Base-by-base conservation (phyloP, 2,888 invertebrate genomes). In the Nomada fabriciana region DNA sequence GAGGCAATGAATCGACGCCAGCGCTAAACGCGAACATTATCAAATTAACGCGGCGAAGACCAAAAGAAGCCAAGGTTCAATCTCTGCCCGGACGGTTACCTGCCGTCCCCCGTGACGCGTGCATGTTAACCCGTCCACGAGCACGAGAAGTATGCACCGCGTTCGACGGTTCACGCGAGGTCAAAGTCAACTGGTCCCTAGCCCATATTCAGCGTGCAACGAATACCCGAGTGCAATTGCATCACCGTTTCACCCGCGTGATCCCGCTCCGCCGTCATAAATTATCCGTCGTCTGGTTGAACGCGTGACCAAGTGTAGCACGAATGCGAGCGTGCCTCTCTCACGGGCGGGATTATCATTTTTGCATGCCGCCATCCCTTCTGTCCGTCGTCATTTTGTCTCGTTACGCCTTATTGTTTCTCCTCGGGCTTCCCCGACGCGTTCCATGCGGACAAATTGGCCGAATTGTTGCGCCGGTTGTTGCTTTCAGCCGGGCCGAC, bases 131-230 rank as follows among this genome's bases (percentile, higher is more conserved):
- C 69, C 43, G 53, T 59, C 59, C 75, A 67, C 53, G 61, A 47
- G 42, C 72, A 36, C 64, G 53, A 23, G 42, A 60, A 42, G 70
- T 63, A 53, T 74, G 72, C 75, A 75, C 47, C 50, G n/a, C 55
- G 68, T 64, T 61, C 70, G 59, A 64, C 67, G 81, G 85, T 86
- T 88, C 88, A 88, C 76, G 81, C 18, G 80, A 80, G 88, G 86
- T 89, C 88, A 89, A 89, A 88, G 88, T 85, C 89, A 89, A 86
- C 76, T 76, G 82, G 74, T 76, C 64, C 29, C 81, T 75, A 84
- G 70, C 75, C 80, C 75, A 70, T 77, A 80, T 85, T 85, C 80
- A 76, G 60, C 73, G 60, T 43, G 72, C 75, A 65, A 67, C 75
- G 59, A 72, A 81, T 81, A 50, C 69, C 61, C 55, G 53, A 60